Base-by-base conservation (phyloP, 2,113 vertebrate genomes). In the Oryzias celebensis region DNA sequence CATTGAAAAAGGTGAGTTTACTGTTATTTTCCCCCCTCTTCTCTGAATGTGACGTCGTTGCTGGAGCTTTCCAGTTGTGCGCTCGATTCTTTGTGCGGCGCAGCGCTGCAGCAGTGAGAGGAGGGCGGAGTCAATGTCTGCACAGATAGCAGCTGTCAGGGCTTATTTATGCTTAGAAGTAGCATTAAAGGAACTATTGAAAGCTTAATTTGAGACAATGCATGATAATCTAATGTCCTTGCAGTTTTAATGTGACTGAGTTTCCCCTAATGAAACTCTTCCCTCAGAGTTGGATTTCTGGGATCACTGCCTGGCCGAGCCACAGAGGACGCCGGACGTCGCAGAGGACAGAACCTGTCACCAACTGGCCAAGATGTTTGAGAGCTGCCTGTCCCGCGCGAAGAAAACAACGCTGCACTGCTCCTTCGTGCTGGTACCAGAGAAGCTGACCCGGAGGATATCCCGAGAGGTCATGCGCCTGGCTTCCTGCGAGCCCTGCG, bases 381-480 rank as follows among this genome's bases (percentile, higher is more conserved):
- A 95, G 68, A 92, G 80, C 77, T 94, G 91, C 76, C 88, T 95
- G 58, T 94, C 93, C 0, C 90, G 85, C 15, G 93, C 94, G n/a
- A 95, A 95, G 78, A 91, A 91, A 72, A 92, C 92, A 1, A 94
- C 90, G 7, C 88, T 95, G 1, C 91, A 93, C 67, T 95, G 93
- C 76, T 92, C 93, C 7, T 89, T 88, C 63, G 91, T 96, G 52
- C 91, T 96, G 55, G 93, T 96, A 2, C 94, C 94, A 0, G 93
- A 94, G 86, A 91, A 86, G 56, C 89, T 96, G 55, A 95, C 93
- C 0, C 75, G 82, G 45, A 82, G 89, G 47, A 92, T 95, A 31
- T 93, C 94, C 0, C 82, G 85, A 0, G 92, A 95, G 3, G 91
- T 94, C 10, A 84, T 96, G 47, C 74, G 92, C 18, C 87, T 95